These are phyloP conservation scores for Enoplosus armatus DNA, from an alignment of 2,797 vertebrate genomes.

Conservation along the genomic window DNA sequence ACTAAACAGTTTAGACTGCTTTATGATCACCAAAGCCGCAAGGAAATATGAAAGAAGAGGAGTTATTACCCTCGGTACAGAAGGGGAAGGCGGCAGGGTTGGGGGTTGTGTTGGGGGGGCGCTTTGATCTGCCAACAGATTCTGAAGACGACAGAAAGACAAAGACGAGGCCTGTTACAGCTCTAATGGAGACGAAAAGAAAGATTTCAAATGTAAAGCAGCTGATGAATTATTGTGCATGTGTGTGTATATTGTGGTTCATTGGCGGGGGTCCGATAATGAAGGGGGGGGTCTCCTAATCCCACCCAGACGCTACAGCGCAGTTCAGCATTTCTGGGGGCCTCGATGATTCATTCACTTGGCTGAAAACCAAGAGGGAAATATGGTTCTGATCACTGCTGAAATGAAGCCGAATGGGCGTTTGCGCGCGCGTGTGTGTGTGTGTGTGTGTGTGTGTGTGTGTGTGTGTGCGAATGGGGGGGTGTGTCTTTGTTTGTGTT, in stretches of 20 bases:
- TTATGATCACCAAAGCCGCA: slow-evolving; percentile 76
- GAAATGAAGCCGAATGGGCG: slow-evolving; percentile 21
- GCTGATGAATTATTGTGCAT: slow-evolving; percentile 30
- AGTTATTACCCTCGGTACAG: slow-evolving; percentile 68
- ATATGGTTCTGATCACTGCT: slow-evolving; percentile 82
- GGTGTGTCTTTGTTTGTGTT: slow-evolving; percentile 9
- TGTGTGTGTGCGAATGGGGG: slow-evolving; percentile 14
- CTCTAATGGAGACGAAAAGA: slow-evolving; percentile 60
- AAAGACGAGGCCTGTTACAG: slow-evolving; percentile 59
- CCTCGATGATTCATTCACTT: slow-evolving; percentile 68
- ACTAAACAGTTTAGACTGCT: slow-evolving; percentile 87
- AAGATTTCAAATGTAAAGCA: slow-evolving; percentile 44
- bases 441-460: slow-evolving; percentile 29
- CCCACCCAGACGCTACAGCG: slow-evolving; percentile 74
- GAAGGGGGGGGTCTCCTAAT: slow-evolving; percentile 63
- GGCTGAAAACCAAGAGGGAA: slow-evolving; percentile 70
- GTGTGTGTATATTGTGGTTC: slow-evolving; percentile 34
- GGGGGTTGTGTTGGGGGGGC: slow-evolving; percentile 23
- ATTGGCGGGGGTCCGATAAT: slow-evolving; percentile 41
- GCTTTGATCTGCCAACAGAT: slow-evolving; percentile 77
- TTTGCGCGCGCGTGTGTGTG: too few species aligned
- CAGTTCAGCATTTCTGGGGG: slow-evolving; percentile 49
- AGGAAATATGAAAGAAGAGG: slow-evolving; percentile 81
- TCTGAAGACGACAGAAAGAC: slow-evolving; percentile 63
- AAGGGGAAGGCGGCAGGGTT: slow-evolving; percentile 34